A percentile compares a stretch with the other conserved stretches of the same genome.
Conservation (phyloP, 2,888 invertebrate genomes). For the Cancer borealis region DNA sequence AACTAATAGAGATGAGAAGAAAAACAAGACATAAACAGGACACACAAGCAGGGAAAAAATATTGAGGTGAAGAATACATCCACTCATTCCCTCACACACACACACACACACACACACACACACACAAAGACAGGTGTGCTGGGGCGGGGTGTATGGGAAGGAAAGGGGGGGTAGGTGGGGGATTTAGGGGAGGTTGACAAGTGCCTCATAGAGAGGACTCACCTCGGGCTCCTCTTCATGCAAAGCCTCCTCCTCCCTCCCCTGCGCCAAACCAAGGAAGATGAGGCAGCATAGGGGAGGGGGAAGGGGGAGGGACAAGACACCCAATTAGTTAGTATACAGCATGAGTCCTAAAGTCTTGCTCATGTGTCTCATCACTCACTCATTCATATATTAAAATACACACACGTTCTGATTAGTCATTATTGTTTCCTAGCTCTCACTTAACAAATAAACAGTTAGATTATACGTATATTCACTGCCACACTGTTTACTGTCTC, state of each 20-base stretch:
- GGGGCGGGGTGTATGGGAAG: neutral
- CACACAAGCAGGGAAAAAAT: neutral
- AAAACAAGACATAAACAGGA: neutral
- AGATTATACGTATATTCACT: neutral
- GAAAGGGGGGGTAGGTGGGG: neutral
- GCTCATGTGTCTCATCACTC: neutral
- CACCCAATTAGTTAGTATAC: slow-evolving; percentile 51
- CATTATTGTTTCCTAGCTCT: neutral
- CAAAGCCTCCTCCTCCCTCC: slow-evolving; percentile 82
- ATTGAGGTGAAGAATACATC: neutral
- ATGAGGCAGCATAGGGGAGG: slow-evolving; percentile 57
- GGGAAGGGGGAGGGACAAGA: slow-evolving; percentile 46
- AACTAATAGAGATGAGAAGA: neutral
- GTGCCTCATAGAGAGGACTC: slow-evolving; percentile 9
- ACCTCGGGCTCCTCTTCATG: slow-evolving; percentile 77
- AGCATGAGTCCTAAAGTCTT: neutral
- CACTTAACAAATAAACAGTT: neutral
- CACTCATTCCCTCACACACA: neutral
- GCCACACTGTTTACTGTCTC: neutral
- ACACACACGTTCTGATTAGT: neutral
- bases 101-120: slow-evolving; percentile 3
- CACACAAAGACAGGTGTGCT: neutral
- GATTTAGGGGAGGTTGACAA: neutral
- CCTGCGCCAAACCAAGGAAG: slow-evolving; percentile 78
- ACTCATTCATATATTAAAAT: neutral